A percentile compares a stretch with the other conserved stretches of the same genome.
Evolutionary conservation across 2,888 invertebrate species (phyloP).

Genomic region (Eurytoma adleriae): DNA sequence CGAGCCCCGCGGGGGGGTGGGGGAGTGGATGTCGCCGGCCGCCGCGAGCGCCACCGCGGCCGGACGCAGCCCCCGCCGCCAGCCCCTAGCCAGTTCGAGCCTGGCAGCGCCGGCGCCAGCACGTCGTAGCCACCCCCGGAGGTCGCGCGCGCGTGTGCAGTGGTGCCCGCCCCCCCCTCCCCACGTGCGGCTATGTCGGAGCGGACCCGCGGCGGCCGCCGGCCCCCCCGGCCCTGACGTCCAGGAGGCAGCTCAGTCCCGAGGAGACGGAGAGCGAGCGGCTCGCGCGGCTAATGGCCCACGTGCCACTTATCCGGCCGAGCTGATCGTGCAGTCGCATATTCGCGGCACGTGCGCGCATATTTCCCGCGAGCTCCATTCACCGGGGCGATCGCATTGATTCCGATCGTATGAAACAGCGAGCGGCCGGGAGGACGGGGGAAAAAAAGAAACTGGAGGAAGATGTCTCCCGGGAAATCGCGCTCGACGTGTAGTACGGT

Average conservation of each 20-base stretch:
- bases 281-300: too few relatives aligned
- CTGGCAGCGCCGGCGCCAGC: slow-evolving; percentile 43
- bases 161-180: neutral
- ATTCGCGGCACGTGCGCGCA: slow-evolving; percentile 46
- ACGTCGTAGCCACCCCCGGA: neutral
- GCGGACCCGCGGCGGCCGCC: neutral
- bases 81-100: slow-evolving; percentile 41
- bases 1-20: neutral
- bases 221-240: neutral
- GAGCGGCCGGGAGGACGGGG: too few relatives aligned
- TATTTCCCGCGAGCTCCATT: slow-evolving; percentile 36
- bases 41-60: slow-evolving; percentile 13
- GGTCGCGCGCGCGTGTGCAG: neutral
- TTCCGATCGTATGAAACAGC: too few relatives aligned
- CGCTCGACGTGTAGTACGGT: neutral
- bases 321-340: neutral
- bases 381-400: too few relatives aligned
- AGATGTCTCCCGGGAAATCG: neutral
- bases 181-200: neutral
- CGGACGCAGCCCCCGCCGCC: neutral
- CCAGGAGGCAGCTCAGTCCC: neutral
- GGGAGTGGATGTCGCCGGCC: neutral
- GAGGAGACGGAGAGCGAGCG: neutral
- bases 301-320: slow-evolving; percentile 13
- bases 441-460: neutral